phyloP scores from a whole-genome alignment of 2,888 invertebrate species.

The Volucella inflata region DNA sequence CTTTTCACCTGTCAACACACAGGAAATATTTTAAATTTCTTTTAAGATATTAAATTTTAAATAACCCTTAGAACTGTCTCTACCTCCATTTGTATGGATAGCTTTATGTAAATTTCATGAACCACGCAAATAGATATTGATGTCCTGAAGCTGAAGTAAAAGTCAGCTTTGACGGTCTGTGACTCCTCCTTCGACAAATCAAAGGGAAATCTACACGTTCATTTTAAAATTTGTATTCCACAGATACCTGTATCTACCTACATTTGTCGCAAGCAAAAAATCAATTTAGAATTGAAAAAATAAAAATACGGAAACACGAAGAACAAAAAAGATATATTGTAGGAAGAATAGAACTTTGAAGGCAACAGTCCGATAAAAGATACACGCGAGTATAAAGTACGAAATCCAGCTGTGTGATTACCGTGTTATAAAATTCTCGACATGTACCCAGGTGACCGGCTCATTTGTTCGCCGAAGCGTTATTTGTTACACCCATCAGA shows the following conservation, averaged over 20 bases:
- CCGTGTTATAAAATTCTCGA: slow-evolving; percentile 34
- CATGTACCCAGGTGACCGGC: slow-evolving; percentile 64
- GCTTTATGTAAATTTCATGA: slow-evolving; percentile 60
- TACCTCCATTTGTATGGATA: slow-evolving; percentile 5
- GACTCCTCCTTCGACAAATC: background rate
- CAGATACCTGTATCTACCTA: background rate
- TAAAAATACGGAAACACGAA: slow-evolving; percentile 2
- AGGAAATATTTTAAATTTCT: slow-evolving; percentile 21
- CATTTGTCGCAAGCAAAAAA: slow-evolving; percentile 27
- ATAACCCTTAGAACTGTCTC: slow-evolving; percentile 20
- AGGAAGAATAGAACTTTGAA: slow-evolving; percentile 11
- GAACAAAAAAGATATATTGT: background rate
- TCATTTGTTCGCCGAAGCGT: slow-evolving; percentile 66
- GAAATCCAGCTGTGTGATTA: slow-evolving; percentile 1
- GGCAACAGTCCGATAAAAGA: slow-evolving; percentile 39
- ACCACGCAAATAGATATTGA: slow-evolving; percentile 65
- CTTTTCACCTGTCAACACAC: slow-evolving; percentile 48
- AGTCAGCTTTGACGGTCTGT: too few relatives aligned
- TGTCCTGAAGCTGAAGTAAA: slow-evolving; percentile 34
- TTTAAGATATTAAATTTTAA: slow-evolving; percentile 46
- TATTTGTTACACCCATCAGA: slow-evolving; percentile 66
- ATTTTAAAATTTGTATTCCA: slow-evolving; percentile 11
- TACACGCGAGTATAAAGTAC: slow-evolving; percentile 26
- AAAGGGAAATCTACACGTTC: background rate
- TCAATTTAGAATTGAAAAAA: slow-evolving; percentile 44